phyloP scores from a whole-genome alignment of 2,888 invertebrate species.

The Luffia ferchaultella region DNA sequence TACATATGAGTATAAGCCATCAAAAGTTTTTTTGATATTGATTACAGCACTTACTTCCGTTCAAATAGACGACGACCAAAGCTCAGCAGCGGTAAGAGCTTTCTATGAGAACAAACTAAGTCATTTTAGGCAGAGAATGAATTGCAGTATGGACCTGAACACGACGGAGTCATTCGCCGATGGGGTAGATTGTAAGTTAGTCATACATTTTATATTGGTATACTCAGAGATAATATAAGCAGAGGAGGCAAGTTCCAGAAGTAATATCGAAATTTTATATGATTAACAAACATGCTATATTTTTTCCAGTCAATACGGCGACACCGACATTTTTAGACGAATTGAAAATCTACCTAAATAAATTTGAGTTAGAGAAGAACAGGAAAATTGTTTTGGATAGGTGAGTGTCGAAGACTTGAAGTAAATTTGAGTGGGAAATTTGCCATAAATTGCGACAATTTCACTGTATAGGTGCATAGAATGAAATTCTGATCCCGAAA shows the following conservation, averaged over 20 bases:
- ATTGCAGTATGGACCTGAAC: neutral
- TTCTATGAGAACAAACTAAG: neutral
- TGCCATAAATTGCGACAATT: no score
- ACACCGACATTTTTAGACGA: constrained; percentile 35
- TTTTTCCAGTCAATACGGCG: neutral
- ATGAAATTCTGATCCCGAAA: neutral
- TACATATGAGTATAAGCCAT: no score
- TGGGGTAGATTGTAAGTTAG: neutral
- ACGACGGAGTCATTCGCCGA: neutral
- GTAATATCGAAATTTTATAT: neutral
- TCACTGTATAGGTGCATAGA: neutral
- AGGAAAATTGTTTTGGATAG: constrained; percentile 46
- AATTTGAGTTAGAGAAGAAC: constrained; percentile 44
- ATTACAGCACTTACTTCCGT: neutral
- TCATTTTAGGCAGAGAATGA: neutral
- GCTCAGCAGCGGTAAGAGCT: neutral
- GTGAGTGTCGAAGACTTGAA: no score
- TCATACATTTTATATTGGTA: neutral
- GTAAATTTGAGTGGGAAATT: no score
- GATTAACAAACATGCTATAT: neutral
- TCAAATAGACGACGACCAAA: neutral
- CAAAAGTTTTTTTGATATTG: neutral
- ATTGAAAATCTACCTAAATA: constrained; percentile 39
- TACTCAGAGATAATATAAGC: neutral
- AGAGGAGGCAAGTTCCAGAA: neutral